Base-by-base conservation (phyloP, 1,140 invertebrate species). In the Nephotettix cincticeps region DNA sequence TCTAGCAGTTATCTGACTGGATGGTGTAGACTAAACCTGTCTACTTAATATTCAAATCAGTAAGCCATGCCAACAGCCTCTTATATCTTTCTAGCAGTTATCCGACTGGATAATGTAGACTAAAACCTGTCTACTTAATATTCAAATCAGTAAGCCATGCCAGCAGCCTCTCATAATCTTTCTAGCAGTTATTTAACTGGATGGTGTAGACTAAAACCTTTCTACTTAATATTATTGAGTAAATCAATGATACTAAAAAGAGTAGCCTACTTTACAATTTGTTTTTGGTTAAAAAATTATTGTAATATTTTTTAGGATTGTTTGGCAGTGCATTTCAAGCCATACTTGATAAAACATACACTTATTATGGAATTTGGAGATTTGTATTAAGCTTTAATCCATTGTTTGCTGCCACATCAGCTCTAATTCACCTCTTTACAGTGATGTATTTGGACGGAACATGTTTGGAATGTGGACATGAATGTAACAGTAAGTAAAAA, bases 381-480 rank as follows among this genome's bases (percentile, higher is more conserved):
- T 61, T 27, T 27, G n/a, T 61, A 3, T 27, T 61, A 9, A 61
- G 25, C 25, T 66, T 61, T 25, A 28, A 61, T n/a, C 56, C 56
- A 29, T 14, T 61, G 21, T 61, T 61, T 27, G 14, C 56, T 4
- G 56, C 27, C 1, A 61, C 56, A 27, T 27, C 9, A 6, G n/a
- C 32, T 32, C 28, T 70, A n/a, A 19, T 71, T 27, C 30, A 47
- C n/a, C 17, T 65, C 36, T 64, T 43, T 28, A 30, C 51, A 19
- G 56, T 32, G 11, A 32, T 72, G 29, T 67, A 69, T 14, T 14
- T 64, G 11, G 29, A 58, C 36, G 36, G 28, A n/a, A 73, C 25
- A 3, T 25, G 36, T 72, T 27, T 51, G 23, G 23, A 58, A 28
- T 72, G 19, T 14, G 29, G 54, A 27, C 4, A 6, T 40, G 32